Evolutionary conservation across 1,140 invertebrate genomes (phyloP), one percentile per base, ranked within the genome.

Genomic region (Ladona fulva): DNA sequence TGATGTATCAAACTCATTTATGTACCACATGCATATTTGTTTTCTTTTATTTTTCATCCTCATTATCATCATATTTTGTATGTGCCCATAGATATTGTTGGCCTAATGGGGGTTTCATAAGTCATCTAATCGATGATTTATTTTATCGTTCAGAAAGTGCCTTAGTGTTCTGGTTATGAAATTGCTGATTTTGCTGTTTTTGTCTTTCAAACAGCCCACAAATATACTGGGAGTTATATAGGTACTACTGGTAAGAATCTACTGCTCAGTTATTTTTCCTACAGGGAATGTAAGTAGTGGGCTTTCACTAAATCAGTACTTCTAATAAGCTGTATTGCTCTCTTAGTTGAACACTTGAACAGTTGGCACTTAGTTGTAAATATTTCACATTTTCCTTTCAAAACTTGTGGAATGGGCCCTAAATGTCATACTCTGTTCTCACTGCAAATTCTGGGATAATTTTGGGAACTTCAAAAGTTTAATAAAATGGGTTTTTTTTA

Each of bases 181-280:
- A 19, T 16, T 66, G 52, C 52, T 66, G 52, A 66, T 66, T 16
- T 3, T 66, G n/a, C 52, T 66, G n/a, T 80, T 80, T 77, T 80
- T 75, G 74, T 78, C 73, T 78, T 78, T 79, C 75, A 76, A 44
- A 80, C 79, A 80, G 79, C 79, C 79, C 79, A 77, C 79, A 80
- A 78, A 78, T 80, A 75, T 80, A 80, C 79, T 80, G 78, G 79
- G 79, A 80, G 78, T 74, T 80, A 25, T 80, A 78, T 80, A 78
- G 78, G 79, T 80, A 80, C 79, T 80, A 80, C 79, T 80, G 79
- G 79, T 80, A 80, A 80, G 79, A 79, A 66, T 37, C 25, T 25
- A 76, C 75, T 19, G 42, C 75, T 42, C 42, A 76, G 75, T 76
- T n/a, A 76, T 29, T 76, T 29, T 29, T 76, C 42, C 42, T 66